Evolutionary conservation across 1,140 invertebrate species (phyloP).

Genomic region (Bradysia coprophila): DNA sequence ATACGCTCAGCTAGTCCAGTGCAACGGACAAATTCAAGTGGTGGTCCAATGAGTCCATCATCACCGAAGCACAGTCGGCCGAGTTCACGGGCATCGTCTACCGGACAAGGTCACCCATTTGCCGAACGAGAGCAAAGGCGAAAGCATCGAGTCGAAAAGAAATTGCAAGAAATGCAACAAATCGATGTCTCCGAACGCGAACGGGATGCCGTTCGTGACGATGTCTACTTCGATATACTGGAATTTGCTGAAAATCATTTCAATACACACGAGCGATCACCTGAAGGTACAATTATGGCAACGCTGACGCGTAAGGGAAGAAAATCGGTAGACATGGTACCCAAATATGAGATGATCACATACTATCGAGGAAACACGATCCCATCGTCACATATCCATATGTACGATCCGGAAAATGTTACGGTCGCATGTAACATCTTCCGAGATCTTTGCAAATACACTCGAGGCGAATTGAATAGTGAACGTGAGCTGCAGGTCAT

Average conservation of each 20-base stretch:
- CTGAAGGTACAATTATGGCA: constrained; percentile 75
- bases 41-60: constrained; percentile 5
- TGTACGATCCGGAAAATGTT: constrained; percentile 90
- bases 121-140: constrained; percentile 51
- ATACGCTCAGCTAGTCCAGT: constrained; percentile 8
- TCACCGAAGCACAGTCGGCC: constrained; percentile 25
- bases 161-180: constrained; percentile 56
- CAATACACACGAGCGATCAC: constrained; percentile 71
- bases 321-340: constrained; percentile 58
- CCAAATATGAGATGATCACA: constrained; percentile 83
- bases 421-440: constrained; percentile 74
- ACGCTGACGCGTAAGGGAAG: constrained; percentile 63
- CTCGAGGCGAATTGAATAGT: constrained; percentile 62
- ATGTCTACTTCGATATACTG: constrained; percentile 59
- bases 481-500: constrained; percentile 68
- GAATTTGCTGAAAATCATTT: constrained; percentile 90
- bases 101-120: constrained; percentile 6
- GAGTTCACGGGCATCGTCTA: constrained; percentile 18
- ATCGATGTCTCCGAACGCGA: constrained; percentile 32
- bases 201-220: constrained; percentile 20
- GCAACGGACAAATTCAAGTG: constrained; percentile 1
- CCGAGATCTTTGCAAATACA: constrained; percentile 72
- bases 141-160: constrained; percentile 66
- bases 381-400: constrained; percentile 83
- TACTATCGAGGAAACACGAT: constrained; percentile 77